Base-by-base conservation (phyloP, 1,140 invertebrate species). In the Lineus longissimus region DNA sequence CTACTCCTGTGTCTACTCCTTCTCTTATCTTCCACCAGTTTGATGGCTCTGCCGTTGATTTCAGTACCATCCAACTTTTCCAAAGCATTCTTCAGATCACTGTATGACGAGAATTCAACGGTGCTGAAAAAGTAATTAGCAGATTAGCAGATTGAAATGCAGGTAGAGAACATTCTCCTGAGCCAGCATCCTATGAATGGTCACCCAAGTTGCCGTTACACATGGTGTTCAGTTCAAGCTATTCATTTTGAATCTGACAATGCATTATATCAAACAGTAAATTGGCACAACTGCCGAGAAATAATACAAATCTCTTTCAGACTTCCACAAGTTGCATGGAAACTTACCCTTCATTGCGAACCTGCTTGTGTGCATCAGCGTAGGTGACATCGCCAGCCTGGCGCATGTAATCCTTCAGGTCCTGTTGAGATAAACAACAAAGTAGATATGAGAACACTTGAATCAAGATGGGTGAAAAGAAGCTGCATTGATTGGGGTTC, bases 381-480 rank as follows among this genome's bases (percentile, higher is more conserved):
- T 97, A 99, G 41, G 95, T 98, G 2, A 99, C 96, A 86, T 98
- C 96, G 62, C 96, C 96, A 76, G 95, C 95, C 83, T 97, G 92
- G 77, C 97, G 89, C 95, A 99, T 98, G 81, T 95, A 95, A 86
- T 99, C 97, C 86, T 99, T 99, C 76, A 99, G 86, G 84, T 99
- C 97, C 94, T 97, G 66, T 4, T 36, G 33, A 11, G 27, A 29
- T 43, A 60, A 22, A 43, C 31, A 25, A 43, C 54, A 59, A 47
- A 36, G 6, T 7, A 15, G 33, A n/a, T 51, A 41, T 51, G 30
- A n/a, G 7, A 2, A 60, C 17, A 95, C 93, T 6, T 15, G 9
- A 58, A 36, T 36, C 33, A 36, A n/a, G n/a, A n/a, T 15, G 27
- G 7, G 25, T 41, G 41, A 65, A 58, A 27, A 22, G 29, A 36